phyloP scores from a whole-genome alignment of 2,888 invertebrate genomes.

The Rotaria magnacalcarata region DNA sequence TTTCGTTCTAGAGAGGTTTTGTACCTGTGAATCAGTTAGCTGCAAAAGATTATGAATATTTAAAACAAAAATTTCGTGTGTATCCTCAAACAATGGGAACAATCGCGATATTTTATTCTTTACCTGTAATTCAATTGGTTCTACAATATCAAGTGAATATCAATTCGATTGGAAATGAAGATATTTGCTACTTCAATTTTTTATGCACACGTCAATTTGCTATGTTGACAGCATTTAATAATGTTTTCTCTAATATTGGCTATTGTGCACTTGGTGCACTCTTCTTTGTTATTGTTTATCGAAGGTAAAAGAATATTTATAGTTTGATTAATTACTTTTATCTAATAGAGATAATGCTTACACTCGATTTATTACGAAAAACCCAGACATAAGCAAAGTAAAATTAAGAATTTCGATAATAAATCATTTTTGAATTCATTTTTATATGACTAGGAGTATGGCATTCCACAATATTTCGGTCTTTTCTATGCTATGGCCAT shows the following conservation, averaged over 20 bases:
- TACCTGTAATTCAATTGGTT: conserved; percentile 79
- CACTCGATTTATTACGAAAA: neutral
- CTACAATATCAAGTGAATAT: conserved; percentile 71
- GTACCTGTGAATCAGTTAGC: conserved; percentile 2
- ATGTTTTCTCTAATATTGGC: conserved; percentile 75
- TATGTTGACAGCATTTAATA: conserved; percentile 76
- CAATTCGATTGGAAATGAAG: conserved; percentile 78
- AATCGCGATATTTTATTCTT: conserved; percentile 75
- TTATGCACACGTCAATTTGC: conserved; percentile 77
- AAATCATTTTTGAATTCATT: neutral
- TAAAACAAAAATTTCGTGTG: conserved; percentile 39
- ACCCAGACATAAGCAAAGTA: neutral
- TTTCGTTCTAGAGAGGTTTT: neutral
- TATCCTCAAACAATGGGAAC: conserved; percentile 53
- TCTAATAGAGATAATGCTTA: neutral
- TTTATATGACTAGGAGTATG: conserved; percentile 49
- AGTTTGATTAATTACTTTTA: no score
- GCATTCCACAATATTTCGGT: conserved; percentile 65
- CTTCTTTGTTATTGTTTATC: conserved; percentile 70
- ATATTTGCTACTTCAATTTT: conserved; percentile 84
- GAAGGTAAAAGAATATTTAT: conserved; percentile 56
- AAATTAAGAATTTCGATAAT: neutral
- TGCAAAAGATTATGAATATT: conserved; percentile 12
- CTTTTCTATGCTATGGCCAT: conserved; percentile 80
- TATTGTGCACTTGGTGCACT: conserved; percentile 75